Evolutionary conservation across 2,888 invertebrate genomes (phyloP).

Genomic region (Agrochola macilenta): DNA sequence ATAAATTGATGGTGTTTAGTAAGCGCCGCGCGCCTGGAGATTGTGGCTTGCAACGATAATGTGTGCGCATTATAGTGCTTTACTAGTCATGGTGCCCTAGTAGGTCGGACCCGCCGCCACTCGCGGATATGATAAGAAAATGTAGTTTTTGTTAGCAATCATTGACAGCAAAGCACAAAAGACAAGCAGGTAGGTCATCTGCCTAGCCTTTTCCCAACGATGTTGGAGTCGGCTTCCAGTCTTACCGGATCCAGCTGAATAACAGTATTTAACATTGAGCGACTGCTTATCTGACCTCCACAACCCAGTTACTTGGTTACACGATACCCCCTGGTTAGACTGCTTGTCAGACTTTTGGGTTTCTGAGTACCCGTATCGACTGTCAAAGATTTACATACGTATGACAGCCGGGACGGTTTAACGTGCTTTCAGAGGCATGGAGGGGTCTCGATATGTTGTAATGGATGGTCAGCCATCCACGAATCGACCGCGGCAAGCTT

Average conservation of each 20-base stretch:
- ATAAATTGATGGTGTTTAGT: slow-evolving; percentile 67
- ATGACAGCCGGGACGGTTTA: not conserved
- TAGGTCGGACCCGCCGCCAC: not conserved
- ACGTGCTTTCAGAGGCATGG: too few relatives aligned
- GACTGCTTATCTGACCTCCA: too few relatives aligned
- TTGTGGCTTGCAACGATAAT: slow-evolving; percentile 48
- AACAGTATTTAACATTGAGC: too few relatives aligned
- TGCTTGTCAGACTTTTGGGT: not conserved
- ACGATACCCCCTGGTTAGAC: too few relatives aligned
- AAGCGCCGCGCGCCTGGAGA: slow-evolving; percentile 44
- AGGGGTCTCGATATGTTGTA: not conserved
- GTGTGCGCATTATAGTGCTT: slow-evolving; percentile 47
- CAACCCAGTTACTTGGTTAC: too few relatives aligned
- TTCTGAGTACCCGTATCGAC: not conserved
- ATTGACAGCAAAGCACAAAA: not conserved
- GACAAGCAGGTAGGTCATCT: too few relatives aligned
- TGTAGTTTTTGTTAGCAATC: not conserved
- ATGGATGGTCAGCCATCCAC: not conserved
- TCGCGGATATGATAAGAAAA: slow-evolving; percentile 8
- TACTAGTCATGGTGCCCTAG: slow-evolving; percentile 41
- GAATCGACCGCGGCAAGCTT: not conserved
- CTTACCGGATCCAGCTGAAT: too few relatives aligned
- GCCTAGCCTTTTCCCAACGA: too few relatives aligned
- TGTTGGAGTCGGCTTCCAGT: too few relatives aligned
- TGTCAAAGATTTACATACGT: not conserved